These are phyloP conservation scores for Ramphastos sulfuratus DNA, from an alignment of 2,113 vertebrate species.

Conservation along the genomic window DNA sequence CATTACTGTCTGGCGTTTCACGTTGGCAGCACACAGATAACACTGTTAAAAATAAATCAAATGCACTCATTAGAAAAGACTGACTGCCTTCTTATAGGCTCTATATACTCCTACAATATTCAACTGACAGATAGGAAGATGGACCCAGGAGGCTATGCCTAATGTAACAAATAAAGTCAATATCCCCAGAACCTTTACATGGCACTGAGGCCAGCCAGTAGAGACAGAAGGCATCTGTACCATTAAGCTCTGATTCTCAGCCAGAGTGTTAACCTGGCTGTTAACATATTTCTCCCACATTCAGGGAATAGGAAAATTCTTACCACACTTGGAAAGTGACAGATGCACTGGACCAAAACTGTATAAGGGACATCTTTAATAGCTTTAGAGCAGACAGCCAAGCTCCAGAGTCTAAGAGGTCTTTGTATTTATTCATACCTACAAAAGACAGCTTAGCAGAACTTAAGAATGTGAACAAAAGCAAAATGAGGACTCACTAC, in stretches of 20 bases:
- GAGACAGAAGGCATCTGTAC: not conserved
- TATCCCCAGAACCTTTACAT: not conserved
- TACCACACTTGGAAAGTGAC: not conserved
- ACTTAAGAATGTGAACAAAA: not conserved
- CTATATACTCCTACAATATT: not conserved
- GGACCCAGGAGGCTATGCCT: not conserved
- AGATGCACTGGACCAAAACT: not conserved
- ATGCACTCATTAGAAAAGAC: not conserved
- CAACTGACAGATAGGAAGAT: not conserved
- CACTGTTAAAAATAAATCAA: not conserved
- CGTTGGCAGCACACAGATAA: not conserved
- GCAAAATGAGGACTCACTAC: accelerated
- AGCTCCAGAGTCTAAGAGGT: not conserved
- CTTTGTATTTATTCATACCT: not conserved
- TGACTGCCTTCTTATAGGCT: not conserved
- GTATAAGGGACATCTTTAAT: not conserved
- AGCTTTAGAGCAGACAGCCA: not conserved
- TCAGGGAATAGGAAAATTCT: not conserved
- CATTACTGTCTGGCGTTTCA: not conserved
- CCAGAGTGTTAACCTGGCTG: not conserved
- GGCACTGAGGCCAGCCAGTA: not conserved
- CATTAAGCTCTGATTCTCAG: not conserved
- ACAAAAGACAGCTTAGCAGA: not conserved
- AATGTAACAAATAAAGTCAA: not conserved
- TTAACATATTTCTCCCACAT: not conserved